These are phyloP conservation scores for Diceros bicornis DNA, from an alignment of 2,797 vertebrate genomes.

Conservation along the genomic window DNA sequence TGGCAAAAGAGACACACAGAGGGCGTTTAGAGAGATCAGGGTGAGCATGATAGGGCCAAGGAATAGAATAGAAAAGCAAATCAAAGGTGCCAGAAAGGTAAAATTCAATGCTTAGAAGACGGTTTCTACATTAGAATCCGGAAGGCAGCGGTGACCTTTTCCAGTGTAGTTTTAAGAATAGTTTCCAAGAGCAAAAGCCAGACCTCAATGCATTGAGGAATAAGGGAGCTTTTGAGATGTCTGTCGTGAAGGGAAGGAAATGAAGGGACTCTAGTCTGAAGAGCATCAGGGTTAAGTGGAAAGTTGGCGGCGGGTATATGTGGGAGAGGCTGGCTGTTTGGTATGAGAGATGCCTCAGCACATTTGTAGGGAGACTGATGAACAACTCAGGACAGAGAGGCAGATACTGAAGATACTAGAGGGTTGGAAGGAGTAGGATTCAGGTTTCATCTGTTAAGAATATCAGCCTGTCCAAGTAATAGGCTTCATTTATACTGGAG, in stretches of 20 bases:
- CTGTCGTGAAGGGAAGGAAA: background rate
- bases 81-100: background rate
- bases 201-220: background rate
- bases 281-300: background rate
- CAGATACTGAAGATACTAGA: background rate
- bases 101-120: background rate
- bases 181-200: conserved; percentile 30
- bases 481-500: background rate
- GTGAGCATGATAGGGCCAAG: background rate
- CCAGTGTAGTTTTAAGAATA: background rate
- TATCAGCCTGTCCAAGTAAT: background rate
- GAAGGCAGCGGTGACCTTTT: background rate
- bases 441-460: background rate
- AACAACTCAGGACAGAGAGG: background rate
- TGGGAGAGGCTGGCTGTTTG: background rate
- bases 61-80: background rate
- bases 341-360: background rate
- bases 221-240: background rate
- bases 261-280: background rate
- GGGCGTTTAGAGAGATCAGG: background rate
- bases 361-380: background rate
- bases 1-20: background rate
- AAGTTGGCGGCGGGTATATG: background rate
- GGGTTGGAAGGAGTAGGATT: background rate
- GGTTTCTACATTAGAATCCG: background rate